A percentile compares a stretch with the other conserved stretches of the same genome.
phyloP scores from a whole-genome alignment of 1,140 invertebrate genomes.

The Diorhabda elongata region DNA sequence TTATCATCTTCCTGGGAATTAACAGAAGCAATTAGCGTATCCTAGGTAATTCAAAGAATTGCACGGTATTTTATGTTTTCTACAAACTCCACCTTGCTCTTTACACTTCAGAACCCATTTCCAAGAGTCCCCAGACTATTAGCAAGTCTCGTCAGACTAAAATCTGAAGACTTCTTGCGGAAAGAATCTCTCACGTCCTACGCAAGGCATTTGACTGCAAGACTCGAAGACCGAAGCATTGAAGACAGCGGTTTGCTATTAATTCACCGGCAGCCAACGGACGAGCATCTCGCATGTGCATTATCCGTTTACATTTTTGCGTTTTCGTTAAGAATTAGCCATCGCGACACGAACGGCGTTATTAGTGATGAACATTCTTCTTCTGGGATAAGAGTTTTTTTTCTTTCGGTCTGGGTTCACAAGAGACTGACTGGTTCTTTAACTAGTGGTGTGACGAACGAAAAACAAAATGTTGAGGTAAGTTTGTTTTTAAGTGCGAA shows the following conservation, averaged over 20 bases:
- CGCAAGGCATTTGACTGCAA: slow-evolving; percentile 1
- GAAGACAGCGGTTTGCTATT: background rate
- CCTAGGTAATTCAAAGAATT: background rate
- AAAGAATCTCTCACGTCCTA: slow-evolving; percentile 1
- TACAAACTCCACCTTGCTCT: background rate
- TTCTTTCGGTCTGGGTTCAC: background rate
- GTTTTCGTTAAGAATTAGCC: background rate
- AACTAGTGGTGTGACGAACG: no score
- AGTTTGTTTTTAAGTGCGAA: no score
- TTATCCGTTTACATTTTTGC: background rate
- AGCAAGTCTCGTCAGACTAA: background rate
- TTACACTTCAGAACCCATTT: background rate
- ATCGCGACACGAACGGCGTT: background rate
- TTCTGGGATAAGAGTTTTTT: background rate
- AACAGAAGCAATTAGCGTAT: background rate
- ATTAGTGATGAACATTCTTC: background rate
- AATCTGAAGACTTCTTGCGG: background rate
- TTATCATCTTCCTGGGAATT: background rate
- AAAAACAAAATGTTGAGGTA: no score
- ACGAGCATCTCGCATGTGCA: background rate
- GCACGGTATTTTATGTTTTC: background rate
- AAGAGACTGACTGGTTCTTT: no score
- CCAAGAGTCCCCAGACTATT: background rate
- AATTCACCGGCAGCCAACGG: background rate
- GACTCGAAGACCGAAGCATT: background rate